Evolutionary conservation across 2,888 invertebrate genomes (phyloP).

Genomic region (Hetaerina titia): DNA sequence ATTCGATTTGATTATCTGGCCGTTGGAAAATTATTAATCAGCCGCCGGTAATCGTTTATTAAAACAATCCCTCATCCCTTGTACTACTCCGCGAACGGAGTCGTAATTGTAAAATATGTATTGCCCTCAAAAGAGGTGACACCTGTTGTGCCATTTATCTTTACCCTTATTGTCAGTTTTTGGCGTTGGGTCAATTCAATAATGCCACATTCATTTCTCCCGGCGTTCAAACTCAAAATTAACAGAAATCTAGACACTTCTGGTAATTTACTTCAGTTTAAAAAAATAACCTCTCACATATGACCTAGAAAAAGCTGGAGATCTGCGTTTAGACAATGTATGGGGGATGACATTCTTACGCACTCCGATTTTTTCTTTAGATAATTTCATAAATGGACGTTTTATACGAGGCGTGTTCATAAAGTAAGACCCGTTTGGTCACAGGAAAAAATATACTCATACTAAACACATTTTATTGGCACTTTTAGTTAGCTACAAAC

Average conservation of each 20-base stretch:
- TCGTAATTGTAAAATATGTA: background rate
- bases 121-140: background rate
- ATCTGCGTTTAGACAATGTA: too few relatives aligned
- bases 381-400: too few relatives aligned
- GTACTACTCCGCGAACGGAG: background rate
- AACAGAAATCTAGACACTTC: background rate
- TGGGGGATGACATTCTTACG: too few relatives aligned
- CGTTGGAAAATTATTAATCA: background rate
- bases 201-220: background rate
- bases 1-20: background rate
- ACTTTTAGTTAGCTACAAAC: too few relatives aligned
- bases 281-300: background rate
- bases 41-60: background rate
- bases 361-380: too few relatives aligned
- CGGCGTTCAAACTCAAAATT: background rate
- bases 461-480: too few relatives aligned
- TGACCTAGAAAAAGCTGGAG: background rate
- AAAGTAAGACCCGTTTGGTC: too few relatives aligned
- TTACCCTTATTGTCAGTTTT: background rate
- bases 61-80: background rate
- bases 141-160: constrained; percentile 15
- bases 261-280: background rate
- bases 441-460: too few relatives aligned
- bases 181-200: background rate
- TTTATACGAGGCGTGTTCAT: too few relatives aligned